phyloP scores from a whole-genome alignment of 1,140 invertebrate species.

The Polyergus mexicanus region DNA sequence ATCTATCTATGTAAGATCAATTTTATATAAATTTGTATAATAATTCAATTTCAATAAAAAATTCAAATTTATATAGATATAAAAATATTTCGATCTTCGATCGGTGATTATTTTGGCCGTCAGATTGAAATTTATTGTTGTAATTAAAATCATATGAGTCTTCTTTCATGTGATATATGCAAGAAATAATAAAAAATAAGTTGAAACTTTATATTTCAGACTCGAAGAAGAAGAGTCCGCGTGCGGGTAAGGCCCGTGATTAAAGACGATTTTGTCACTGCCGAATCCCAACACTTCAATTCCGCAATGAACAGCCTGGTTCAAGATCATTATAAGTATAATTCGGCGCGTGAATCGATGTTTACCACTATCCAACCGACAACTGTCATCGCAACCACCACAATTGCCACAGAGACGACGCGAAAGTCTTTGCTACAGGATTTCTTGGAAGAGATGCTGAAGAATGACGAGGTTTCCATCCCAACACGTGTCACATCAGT shows the following conservation, averaged over 20 bases:
- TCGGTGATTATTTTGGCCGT: too few relatives aligned
- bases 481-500: constrained; percentile 23
- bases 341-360: constrained; percentile 44
- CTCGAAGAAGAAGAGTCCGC: constrained; percentile 79
- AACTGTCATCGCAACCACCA: constrained; percentile 27
- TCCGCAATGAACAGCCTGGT: constrained; percentile 80
- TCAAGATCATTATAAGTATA: constrained; percentile 71
- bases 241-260: constrained; percentile 78
- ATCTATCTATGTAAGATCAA: too few relatives aligned
- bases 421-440: constrained; percentile 69
- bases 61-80: too few relatives aligned
- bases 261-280: constrained; percentile 81
- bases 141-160: background rate
- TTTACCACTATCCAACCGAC: constrained; percentile 34
- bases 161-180: background rate
- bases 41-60: too few relatives aligned
- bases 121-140: background rate
- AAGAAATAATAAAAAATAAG: background rate
- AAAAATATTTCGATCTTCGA: too few relatives aligned
- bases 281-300: constrained; percentile 82
- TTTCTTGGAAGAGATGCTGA: constrained; percentile 76
- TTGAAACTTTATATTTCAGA: constrained; percentile 68
- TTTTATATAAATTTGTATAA: too few relatives aligned
- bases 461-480: constrained; percentile 59
- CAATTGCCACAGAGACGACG: background rate